These are phyloP conservation scores for Lucilia cuprina DNA, from an alignment of 1,140 invertebrate species.

Conservation along the genomic window DNA sequence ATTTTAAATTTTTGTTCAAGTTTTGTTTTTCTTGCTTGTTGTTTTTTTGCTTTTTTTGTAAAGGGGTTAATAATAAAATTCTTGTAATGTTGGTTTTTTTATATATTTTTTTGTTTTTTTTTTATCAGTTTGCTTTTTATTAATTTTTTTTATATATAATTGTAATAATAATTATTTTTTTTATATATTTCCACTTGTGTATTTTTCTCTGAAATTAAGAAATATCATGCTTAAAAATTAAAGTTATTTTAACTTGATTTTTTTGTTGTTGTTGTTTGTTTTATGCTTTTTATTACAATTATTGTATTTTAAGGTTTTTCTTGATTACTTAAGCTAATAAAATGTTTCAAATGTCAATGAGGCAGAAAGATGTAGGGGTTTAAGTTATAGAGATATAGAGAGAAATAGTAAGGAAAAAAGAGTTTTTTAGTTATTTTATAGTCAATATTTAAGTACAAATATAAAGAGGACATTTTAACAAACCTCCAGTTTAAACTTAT, in stretches of 20 bases:
- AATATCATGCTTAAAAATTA: not conserved
- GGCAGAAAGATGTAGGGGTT: not conserved
- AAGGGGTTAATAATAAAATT: constrained; percentile 11
- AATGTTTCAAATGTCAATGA: not conserved
- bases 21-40: not conserved
- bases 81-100: not conserved
- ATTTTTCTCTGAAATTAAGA: not conserved
- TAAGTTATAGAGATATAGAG: too few relatives aligned
- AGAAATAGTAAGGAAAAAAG: not conserved
- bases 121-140: constrained; percentile 1
- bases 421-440: not conserved
- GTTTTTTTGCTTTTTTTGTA: not conserved
- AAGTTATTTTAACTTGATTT: not conserved
- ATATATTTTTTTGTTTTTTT: not conserved
- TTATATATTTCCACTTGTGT: not conserved
- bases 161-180: not conserved
- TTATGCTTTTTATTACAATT: not conserved
- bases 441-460: not conserved
- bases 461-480: too few relatives aligned
- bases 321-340: not conserved
- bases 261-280: not conserved
- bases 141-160: not conserved
- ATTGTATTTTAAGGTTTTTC: not conserved
- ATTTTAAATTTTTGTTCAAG: not conserved
- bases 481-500: too few relatives aligned